These are phyloP conservation scores for Sympetrum striolatum DNA, from an alignment of 2,888 invertebrate species.

Conservation along the genomic window DNA sequence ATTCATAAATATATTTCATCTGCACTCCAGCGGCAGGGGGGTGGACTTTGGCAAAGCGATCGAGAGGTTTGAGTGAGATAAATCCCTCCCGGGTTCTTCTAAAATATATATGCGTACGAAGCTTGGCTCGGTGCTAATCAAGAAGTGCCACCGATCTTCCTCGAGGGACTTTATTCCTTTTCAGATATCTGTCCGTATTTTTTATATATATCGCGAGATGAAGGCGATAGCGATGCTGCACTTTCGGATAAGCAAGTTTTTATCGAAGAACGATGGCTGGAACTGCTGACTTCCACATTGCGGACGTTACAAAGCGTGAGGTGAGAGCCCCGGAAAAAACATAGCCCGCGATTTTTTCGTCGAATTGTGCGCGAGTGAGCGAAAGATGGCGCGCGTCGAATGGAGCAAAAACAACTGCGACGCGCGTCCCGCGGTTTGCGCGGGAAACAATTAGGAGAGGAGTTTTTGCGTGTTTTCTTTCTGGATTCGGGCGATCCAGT, in stretches of 20 bases:
- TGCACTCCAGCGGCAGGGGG: no score
- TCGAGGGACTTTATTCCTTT: not conserved
- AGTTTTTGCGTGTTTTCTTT: no score
- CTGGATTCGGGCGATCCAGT: no score
- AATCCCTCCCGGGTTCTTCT: not conserved
- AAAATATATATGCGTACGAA: not conserved
- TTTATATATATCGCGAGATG: not conserved
- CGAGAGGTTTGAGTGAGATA: not conserved
- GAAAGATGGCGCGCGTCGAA: not conserved
- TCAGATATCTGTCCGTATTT: no score
- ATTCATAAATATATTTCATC: not conserved
- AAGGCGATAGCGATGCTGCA: not conserved
- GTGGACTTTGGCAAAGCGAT: not conserved
- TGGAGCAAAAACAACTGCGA: not conserved
- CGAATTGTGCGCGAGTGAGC: not conserved
- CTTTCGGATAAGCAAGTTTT: not conserved
- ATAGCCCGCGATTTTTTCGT: not conserved
- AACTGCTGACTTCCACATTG: slow-evolving; percentile 14
- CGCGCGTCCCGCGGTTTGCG: not conserved
- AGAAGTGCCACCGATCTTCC: not conserved
- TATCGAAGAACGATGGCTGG: not conserved
- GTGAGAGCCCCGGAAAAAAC: not conserved
- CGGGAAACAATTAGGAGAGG: not conserved
- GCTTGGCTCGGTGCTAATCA: not conserved
- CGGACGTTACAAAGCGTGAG: not conserved